Conservation (phyloP, 2,113 vertebrate genomes). For the Poeciliopsis turrubarensis region DNA sequence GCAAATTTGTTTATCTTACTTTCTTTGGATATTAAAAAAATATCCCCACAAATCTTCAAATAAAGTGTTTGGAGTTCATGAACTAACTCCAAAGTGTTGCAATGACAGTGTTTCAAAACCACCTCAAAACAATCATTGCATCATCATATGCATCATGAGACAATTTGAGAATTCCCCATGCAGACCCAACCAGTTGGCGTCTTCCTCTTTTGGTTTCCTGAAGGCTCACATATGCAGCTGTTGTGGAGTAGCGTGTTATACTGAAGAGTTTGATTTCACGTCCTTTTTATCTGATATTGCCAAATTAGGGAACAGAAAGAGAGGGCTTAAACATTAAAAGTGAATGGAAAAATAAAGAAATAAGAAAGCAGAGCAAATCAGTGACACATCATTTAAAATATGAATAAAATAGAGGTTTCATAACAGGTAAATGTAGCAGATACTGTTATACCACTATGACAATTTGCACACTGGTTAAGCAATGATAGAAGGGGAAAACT, state of each 20-base stretch:
- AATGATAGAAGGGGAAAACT: no score
- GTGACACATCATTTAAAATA: not conserved
- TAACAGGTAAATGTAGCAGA: no score
- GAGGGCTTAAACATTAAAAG: not conserved
- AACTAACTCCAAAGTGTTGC: not conserved
- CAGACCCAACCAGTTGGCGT: constrained; percentile 4
- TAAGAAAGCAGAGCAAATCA: not conserved
- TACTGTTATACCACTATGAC: no score
- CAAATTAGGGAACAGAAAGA: constrained; percentile 15
- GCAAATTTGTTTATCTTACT: no score
- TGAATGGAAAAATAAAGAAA: not conserved
- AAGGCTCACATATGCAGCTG: constrained; percentile 41
- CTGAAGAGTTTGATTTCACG: constrained; percentile 28
- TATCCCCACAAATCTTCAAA: not conserved
- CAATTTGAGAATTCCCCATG: not conserved
- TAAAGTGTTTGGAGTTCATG: not conserved
- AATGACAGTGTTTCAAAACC: not conserved
- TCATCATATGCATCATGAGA: not conserved
- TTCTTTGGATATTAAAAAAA: no score
- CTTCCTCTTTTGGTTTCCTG: constrained; percentile 35
- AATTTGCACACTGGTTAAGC: no score
- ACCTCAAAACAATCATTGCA: not conserved
- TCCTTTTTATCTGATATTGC: constrained; percentile 10
- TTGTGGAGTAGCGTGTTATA: constrained; percentile 59
- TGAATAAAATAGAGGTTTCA: not conserved